Evolutionary conservation across 2,113 vertebrate species (phyloP).

Genomic region (Salvelinus sp.): DNA sequence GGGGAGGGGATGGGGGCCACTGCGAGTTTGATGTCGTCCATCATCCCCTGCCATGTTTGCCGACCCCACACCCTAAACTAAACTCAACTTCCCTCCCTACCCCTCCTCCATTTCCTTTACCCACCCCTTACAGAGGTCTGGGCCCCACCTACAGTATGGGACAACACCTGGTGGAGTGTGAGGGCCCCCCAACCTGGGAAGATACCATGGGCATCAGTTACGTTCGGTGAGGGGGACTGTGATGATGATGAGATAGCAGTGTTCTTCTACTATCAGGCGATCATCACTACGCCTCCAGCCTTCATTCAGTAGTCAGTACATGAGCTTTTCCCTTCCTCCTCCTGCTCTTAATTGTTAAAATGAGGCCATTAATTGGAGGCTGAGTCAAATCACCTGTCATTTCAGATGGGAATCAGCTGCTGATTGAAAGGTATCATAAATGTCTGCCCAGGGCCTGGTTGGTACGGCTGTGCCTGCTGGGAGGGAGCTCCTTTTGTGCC

Average conservation of each 20-base stretch:
- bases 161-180: conserved; percentile 21
- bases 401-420: conserved; percentile 66
- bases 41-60: conserved; percentile 68
- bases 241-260: neutral
- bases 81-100: conserved; percentile 37
- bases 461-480: conserved; percentile 48
- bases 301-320: conserved; percentile 28
- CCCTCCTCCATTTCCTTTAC: neutral
- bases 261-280: neutral
- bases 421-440: conserved; percentile 80
- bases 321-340: conserved; percentile 58
- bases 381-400: conserved; percentile 75
- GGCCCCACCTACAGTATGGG: conserved; percentile 24
- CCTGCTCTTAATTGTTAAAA: conserved; percentile 78
- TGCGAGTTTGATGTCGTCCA: conserved; percentile 67
- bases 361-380: conserved; percentile 75
- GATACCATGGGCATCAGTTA: neutral
- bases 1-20: conserved; percentile 17
- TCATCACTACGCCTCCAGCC: neutral
- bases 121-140: conserved; percentile 24
- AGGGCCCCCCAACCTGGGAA: conserved; percentile 29
- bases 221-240: neutral
- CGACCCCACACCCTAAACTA: conserved; percentile 19
- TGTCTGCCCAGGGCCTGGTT: conserved; percentile 62
- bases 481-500: conserved; percentile 60